Evolutionary conservation across 92 coral and sea anemone genomes (phyloP).

Genomic region (Actinernus sp.): DNA sequence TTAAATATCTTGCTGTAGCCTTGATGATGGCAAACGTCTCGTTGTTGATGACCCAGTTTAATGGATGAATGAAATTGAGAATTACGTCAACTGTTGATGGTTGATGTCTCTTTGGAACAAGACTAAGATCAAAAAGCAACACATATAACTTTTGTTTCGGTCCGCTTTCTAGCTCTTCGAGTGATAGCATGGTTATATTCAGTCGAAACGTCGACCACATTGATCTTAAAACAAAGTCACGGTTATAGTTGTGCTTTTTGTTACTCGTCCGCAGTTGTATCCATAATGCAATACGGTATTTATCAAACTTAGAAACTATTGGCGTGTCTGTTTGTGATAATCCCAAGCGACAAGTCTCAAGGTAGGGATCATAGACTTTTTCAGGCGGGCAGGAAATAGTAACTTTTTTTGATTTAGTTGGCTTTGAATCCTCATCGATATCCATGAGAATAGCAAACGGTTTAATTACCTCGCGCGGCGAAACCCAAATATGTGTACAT

Average conservation of each 20-base stretch:
- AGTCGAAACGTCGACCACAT: no score
- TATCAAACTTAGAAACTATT: background rate
- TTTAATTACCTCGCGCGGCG: no score
- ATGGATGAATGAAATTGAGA: slow-evolving; percentile 10
- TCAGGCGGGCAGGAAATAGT: background rate
- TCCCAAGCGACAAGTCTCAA: slow-evolving; percentile 14
- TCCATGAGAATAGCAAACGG: slow-evolving; percentile 22
- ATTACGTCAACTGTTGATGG: background rate
- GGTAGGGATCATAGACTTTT: slow-evolving; percentile 21
- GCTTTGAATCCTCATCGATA: background rate
- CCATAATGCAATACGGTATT: slow-evolving; percentile 18
- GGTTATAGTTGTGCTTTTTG: background rate
- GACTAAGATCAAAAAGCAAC: no score
- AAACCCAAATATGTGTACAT: no score
- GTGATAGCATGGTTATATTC: no score
- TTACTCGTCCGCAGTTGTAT: background rate
- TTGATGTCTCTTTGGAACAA: background rate
- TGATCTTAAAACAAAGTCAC: no score
- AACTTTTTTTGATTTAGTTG: background rate
- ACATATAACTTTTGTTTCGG: no score
- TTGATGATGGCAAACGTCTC: slow-evolving; percentile 25
- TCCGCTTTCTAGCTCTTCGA: no score
- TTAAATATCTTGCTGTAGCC: slow-evolving; percentile 11
- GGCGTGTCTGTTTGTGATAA: slow-evolving; percentile 5
- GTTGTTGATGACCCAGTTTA: slow-evolving; percentile 4